Evolutionary conservation across 2,888 invertebrate species (phyloP), one percentile per base, ranked within the genome.

Genomic region (Drosophila histrio): DNA sequence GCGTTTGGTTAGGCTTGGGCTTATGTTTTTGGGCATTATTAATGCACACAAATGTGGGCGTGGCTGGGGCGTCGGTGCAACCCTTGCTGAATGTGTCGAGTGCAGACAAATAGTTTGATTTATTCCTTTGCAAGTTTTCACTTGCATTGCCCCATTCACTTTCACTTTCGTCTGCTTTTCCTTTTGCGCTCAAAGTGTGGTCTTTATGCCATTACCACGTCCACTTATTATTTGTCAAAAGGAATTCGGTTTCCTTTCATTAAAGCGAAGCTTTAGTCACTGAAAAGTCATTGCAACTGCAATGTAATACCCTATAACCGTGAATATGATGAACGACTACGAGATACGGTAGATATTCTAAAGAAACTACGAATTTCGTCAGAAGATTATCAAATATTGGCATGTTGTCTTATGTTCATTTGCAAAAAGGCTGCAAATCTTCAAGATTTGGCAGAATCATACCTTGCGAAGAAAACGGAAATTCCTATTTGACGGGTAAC

Each of bases 91-190:
- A 41, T 44, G 58, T 63, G 62, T 44, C 73, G 46, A 41, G 38
- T 53, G 50, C 66, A 61, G 69, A 62, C 43, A 52, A 60, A 70
- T 70, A 56, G 44, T 67, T 71, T 79, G 80, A 79, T 77, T 77
- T 73, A 79, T 70, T 79, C 52, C 39, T 59, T 76, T 79, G 60
- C 59, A 60, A 53, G 52, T 61, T 59, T 60, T 58, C 41, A 39
- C 46, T 39, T 44, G 26, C 44, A 38, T 38, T 59, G 56, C 39
- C 19, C 11, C 17, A 53, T 39, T 44, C 17, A 26, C 26, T 44
- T 44, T 44, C 26, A 11, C 13, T 11, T 46, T 24, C 15, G 9
- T 3, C 30, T 7, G 19, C 15, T 4, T 34, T 30, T 49, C 13
- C 39, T 13, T 44, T 38, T n/a, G n/a, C 36, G 9, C 15, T 26